Evolutionary conservation across 2,797 vertebrate species (phyloP).

Genomic region (Ceyx erithaca): DNA sequence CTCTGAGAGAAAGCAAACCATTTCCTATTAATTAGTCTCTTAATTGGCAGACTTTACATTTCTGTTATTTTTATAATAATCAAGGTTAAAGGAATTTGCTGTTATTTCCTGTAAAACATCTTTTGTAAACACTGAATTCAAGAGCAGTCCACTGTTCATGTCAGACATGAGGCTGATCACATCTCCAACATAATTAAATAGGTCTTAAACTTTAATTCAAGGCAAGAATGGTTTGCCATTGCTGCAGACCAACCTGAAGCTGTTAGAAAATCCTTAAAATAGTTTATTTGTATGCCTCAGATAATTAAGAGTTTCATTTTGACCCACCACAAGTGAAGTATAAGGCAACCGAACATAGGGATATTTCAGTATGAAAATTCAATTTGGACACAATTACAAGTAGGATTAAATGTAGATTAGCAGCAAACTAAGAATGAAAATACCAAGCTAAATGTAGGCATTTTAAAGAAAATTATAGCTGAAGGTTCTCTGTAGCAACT

Average conservation of each 20-base stretch:
- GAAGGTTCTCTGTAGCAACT: background rate
- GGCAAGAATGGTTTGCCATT: slow-evolving; percentile 80
- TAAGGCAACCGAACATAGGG: background rate
- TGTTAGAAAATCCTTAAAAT: slow-evolving; percentile 81
- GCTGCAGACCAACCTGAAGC: slow-evolving; percentile 83
- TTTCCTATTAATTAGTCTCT: background rate
- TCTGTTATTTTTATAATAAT: background rate
- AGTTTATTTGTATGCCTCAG: background rate
- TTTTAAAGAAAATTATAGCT: background rate
- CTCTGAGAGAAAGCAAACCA: background rate
- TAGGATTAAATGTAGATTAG: background rate
- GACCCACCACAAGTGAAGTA: background rate
- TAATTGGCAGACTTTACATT: background rate
- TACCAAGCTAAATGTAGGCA: background rate
- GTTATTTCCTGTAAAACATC: background rate
- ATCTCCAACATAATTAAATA: slow-evolving; percentile 62
- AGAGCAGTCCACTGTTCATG: slow-evolving; percentile 32
- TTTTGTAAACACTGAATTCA: background rate
- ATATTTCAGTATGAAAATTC: background rate
- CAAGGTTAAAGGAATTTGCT: background rate
- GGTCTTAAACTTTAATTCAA: slow-evolving; percentile 78
- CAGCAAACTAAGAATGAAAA: background rate
- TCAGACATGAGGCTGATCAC: slow-evolving; percentile 80
- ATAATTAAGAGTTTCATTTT: background rate
- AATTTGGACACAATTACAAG: background rate